A percentile compares a stretch with the other conserved stretches of the same genome.
Evolutionary conservation across 2,113 vertebrate genomes (phyloP).

Genomic region (Barnardius zonarius): DNA sequence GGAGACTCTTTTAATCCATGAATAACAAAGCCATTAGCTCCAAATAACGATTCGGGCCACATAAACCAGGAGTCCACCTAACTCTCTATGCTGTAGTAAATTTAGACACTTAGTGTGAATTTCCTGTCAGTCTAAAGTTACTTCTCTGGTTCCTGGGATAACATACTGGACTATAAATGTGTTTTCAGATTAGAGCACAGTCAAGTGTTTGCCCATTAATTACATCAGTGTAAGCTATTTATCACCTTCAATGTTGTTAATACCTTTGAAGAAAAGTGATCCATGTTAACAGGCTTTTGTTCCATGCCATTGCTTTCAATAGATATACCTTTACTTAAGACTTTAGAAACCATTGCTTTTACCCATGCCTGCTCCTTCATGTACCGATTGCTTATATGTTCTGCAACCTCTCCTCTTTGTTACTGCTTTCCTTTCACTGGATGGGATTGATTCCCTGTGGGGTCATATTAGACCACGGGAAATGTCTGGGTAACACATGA

Average conservation of each 20-base stretch:
- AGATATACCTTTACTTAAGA: neutral
- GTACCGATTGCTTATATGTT: slow-evolving; percentile 75
- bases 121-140: neutral
- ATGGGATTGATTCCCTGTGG: slow-evolving; percentile 78
- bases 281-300: neutral
- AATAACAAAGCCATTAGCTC: neutral
- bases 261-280: neutral
- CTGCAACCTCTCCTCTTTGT: slow-evolving; percentile 80
- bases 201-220: neutral
- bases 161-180: neutral
- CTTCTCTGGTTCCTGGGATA: neutral
- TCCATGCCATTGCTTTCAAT: slow-evolving; percentile 1
- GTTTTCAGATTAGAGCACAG: neutral
- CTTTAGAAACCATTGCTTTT: slow-evolving; percentile 46
- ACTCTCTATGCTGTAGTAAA: neutral
- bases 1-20: neutral
- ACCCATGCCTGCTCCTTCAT: slow-evolving; percentile 60
- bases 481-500: slow-evolving; percentile 99
- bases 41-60: neutral
- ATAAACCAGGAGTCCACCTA: neutral
- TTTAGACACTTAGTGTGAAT: neutral
- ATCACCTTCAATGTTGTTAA: neutral
- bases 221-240: neutral
- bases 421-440: slow-evolving; percentile 79
- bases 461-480: slow-evolving; percentile 90